phyloP scores from a whole-genome alignment of 2,797 vertebrate species.

The Pangasius macronema region DNA sequence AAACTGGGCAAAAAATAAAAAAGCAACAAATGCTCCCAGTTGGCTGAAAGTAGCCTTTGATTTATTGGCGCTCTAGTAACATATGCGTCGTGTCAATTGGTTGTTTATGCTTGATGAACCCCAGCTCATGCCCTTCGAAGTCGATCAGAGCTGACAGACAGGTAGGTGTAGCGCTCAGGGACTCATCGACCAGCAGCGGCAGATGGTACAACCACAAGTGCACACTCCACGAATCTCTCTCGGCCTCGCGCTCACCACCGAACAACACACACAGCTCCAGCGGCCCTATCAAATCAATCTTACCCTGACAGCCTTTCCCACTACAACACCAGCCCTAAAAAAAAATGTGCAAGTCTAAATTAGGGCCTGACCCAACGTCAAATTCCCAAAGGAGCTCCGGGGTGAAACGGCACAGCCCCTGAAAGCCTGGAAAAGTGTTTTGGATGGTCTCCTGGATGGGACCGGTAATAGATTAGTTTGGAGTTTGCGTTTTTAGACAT shows the following conservation, averaged over 20 bases:
- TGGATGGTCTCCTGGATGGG: conserved; percentile 40
- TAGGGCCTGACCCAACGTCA: conserved; percentile 69
- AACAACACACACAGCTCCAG: conserved; percentile 43
- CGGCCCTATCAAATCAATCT: conserved; percentile 74
- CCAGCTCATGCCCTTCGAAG: conserved; percentile 64
- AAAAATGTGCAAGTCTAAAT: conserved; percentile 70
- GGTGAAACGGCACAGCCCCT: conserved; percentile 50
- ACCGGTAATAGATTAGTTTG: conserved; percentile 45
- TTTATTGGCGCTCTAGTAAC: conserved; percentile 63
- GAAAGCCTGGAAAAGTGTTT: conserved; percentile 44
- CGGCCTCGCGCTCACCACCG: background rate
- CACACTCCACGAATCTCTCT: conserved; percentile 41
- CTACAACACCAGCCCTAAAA: conserved; percentile 65
- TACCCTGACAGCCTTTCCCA: conserved; percentile 69
- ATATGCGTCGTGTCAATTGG: conserved; percentile 67
- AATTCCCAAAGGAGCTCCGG: conserved; percentile 65
- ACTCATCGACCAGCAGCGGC: conserved; percentile 68
- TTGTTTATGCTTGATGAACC: conserved; percentile 64
- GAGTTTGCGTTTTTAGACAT: background rate
- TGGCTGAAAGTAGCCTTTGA: conserved; percentile 59
- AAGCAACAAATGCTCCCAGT: conserved; percentile 28
- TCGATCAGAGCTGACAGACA: conserved; percentile 64
- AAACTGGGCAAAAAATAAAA: background rate
- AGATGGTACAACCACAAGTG: conserved; percentile 69
- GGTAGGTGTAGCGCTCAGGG: conserved; percentile 61